Conservation (phyloP, 2,113 vertebrate species). For the Bubo bubo region DNA sequence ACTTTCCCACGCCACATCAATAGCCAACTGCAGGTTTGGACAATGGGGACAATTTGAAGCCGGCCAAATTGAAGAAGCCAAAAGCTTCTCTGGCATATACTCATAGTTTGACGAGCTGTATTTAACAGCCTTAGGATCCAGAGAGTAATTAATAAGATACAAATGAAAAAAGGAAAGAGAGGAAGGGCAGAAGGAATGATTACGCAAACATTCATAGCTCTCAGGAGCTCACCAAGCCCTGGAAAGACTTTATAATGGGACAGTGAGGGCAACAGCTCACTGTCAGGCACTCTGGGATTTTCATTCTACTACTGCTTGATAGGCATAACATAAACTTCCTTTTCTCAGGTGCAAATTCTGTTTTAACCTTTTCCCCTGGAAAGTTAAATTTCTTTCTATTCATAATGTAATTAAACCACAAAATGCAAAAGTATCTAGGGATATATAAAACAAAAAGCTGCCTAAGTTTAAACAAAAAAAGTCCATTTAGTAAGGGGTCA, state of each 20-base stretch:
- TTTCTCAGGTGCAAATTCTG: constrained; percentile 45
- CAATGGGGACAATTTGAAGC: neutral
- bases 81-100: neutral
- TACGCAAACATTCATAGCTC: neutral
- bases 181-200: neutral
- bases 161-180: neutral
- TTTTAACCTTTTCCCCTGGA: constrained; percentile 23
- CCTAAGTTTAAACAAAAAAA: neutral
- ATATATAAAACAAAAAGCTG: neutral
- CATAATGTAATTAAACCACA: constrained; percentile 51
- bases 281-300: constrained; percentile 14
- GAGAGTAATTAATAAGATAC: neutral
- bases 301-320: neutral
- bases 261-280: neutral
- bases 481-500: neutral
- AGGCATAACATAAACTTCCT: constrained; percentile 1
- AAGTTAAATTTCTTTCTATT: constrained; percentile 40
- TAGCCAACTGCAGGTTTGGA: neutral
- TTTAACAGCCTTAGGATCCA: neutral
- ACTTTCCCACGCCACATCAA: neutral
- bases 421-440: neutral
- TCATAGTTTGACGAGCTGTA: neutral
- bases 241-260: neutral
- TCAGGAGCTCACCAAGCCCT: neutral
- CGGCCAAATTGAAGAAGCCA: neutral